Base-by-base conservation (phyloP, 2,888 invertebrate genomes). In the Melanophora roralis region DNA sequence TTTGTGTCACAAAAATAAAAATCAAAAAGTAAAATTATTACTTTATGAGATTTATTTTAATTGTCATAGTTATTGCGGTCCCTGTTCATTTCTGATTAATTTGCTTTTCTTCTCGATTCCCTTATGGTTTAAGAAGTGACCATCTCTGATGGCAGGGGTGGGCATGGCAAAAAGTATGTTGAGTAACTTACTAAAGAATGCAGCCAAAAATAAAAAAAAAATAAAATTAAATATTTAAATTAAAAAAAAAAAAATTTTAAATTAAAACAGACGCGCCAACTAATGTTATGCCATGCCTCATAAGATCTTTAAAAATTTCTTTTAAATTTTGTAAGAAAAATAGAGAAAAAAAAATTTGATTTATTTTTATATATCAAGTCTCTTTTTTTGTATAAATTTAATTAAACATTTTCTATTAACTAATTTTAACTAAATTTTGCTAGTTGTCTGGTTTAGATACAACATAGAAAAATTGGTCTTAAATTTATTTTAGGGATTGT, bases 211-310 rank as follows among this genome's bases (percentile, higher is more conserved):
- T 23, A 27, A 47, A 65, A 65, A 49, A 12, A 49, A 55, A 40
- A 65, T n/a, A 36, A 32, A 62, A 27, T 16, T 12, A 53, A 23
- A 14, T 19, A 7, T 19, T 36, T 2, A 68, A 45, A 32, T 12
- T n/a, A 40, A 34, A 49, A 11, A 53, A 55, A 9, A 12, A 55
- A 16, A 45, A 27, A 14, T 43, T 49, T 34, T 57, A 77, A 49
- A 65, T 64, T 71, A 65, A 71, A 60, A 43, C 36, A 40, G 65
- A 65, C 68, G 68, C 72, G 74, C 78, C 78, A 78, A 69, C 64
- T 78, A 69, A 78, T 78, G 69, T 69, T 74, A 78, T 53, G 69
- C 74, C 69, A 78, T 78, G 74, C 74, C 64, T 78, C 78, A 74
- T 78, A 74, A 49, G 64, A 78, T 69, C 45, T 69, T 64, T 59